These are phyloP conservation scores for Platycheirus albimanus DNA, from an alignment of 2,888 invertebrate genomes.

Conservation along the genomic window DNA sequence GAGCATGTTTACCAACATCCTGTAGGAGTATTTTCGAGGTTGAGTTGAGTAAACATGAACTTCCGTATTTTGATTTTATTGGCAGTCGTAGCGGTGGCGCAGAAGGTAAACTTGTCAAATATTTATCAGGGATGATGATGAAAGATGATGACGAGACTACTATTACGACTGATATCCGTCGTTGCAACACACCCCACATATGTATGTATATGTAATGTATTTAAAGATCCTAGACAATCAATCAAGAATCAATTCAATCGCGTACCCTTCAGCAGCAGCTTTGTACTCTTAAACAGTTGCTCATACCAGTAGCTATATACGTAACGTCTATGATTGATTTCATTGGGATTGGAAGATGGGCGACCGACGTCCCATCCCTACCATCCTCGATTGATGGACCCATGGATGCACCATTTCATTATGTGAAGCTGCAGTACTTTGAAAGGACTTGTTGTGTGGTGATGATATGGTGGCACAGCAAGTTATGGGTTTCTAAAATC, in stretches of 20 bases:
- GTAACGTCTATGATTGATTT: conserved; percentile 58
- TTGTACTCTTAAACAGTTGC: conserved; percentile 50
- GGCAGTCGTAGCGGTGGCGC: conserved; percentile 21
- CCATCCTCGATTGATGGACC: conserved; percentile 7
- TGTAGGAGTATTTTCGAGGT: conserved; percentile 64
- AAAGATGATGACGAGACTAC: conserved; percentile 48
- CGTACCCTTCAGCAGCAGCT: conserved; percentile 44
- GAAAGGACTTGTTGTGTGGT: background rate
- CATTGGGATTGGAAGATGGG: conserved; percentile 65
- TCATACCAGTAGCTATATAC: conserved; percentile 11
- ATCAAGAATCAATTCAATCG: too few species aligned
- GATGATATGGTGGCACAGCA: background rate
- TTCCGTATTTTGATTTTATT: conserved; percentile 73
- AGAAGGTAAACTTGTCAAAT: conserved; percentile 68
- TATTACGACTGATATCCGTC: background rate
- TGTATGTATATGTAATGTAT: too few species aligned
- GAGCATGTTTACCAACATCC: conserved; percentile 49
- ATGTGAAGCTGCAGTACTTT: conserved; percentile 5
- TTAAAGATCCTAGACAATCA: too few species aligned
- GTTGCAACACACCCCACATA: background rate
- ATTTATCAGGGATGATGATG: conserved; percentile 56
- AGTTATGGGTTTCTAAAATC: conserved; percentile 44
- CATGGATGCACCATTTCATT: conserved; percentile 13
- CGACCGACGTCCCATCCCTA: too few species aligned
- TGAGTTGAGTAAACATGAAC: conserved; percentile 70